Percentiles rank a stretch among this genome's conserved stretches.
phyloP scores from a whole-genome alignment of 92 coral and sea anemone species.

The Zoanthus sociatus region DNA sequence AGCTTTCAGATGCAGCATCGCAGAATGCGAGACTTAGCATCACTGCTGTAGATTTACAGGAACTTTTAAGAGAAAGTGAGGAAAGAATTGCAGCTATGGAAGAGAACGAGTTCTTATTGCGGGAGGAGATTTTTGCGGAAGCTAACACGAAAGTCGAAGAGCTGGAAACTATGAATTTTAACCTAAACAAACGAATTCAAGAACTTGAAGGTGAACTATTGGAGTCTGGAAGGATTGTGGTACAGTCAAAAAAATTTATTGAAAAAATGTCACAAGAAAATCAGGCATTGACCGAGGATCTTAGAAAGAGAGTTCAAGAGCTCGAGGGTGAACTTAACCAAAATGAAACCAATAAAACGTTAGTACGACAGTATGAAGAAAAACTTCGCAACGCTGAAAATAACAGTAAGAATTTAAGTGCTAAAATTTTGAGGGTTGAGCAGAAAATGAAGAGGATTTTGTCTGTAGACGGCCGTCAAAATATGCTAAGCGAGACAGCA shows the following conservation, averaged over 20 bases:
- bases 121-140: constrained; percentile 48
- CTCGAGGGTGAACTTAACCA: constrained; percentile 38
- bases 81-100: constrained; percentile 28
- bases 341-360: not conserved
- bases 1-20: constrained; percentile 37
- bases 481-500: constrained; percentile 17
- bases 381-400: constrained; percentile 60
- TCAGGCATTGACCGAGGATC: constrained; percentile 20
- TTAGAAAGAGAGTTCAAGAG: constrained; percentile 12
- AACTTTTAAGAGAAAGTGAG: constrained; percentile 30
- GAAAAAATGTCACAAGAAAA: constrained; percentile 45
- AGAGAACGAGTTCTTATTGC: constrained; percentile 37
- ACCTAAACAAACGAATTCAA: constrained; percentile 58
- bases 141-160: constrained; percentile 24
- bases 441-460: constrained; percentile 60
- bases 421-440: constrained; percentile 65
- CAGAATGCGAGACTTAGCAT: constrained; percentile 46
- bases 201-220: constrained; percentile 76
- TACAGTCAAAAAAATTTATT: constrained; percentile 65
- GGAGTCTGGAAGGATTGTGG: constrained; percentile 67
- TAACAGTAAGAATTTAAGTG: constrained; percentile 60
- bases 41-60: constrained; percentile 32
- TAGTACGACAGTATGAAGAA: constrained; percentile 37
- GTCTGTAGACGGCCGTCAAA: constrained; percentile 35
- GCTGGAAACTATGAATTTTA: constrained; percentile 11